Evolutionary conservation across 2,797 vertebrate species (phyloP).

Genomic region (Dallia pectoralis): DNA sequence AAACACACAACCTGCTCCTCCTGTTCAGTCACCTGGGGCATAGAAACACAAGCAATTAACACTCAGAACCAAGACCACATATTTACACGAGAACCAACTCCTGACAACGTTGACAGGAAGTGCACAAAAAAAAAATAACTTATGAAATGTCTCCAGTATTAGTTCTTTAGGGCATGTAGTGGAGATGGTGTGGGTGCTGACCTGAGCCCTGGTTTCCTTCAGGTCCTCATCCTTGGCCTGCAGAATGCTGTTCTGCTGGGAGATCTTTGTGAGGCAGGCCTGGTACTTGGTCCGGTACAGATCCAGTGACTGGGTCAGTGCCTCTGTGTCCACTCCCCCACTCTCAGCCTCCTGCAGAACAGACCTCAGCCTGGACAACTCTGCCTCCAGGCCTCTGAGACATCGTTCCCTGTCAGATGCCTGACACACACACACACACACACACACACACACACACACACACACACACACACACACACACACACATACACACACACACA

Average conservation of each 20-base stretch:
- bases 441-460: no score
- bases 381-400: slow-evolving; percentile 55
- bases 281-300: slow-evolving; percentile 72
- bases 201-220: slow-evolving; percentile 64
- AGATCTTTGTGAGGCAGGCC: slow-evolving; percentile 61
- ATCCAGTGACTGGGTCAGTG: slow-evolving; percentile 62
- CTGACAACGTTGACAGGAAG: background rate
- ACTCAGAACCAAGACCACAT: background rate
- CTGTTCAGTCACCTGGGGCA: slow-evolving; percentile 43
- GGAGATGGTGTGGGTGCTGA: slow-evolving; percentile 22
- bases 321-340: slow-evolving; percentile 52
- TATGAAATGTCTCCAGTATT: background rate
- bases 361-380: slow-evolving; percentile 47
- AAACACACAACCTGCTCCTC: slow-evolving; percentile 44
- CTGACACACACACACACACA: slow-evolving; percentile 54
- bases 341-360: slow-evolving; percentile 59
- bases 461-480: no score
- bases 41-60: slow-evolving; percentile 1
- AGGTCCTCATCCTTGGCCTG: slow-evolving; percentile 65
- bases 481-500: no score
- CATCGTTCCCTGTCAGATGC: slow-evolving; percentile 60
- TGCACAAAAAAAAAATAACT: background rate
- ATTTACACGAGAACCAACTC: background rate
- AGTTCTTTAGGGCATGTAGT: background rate
- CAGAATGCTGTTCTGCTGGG: slow-evolving; percentile 63